Evolutionary conservation across 1,140 invertebrate species (phyloP).

Genomic region (Tenebrio molitor): DNA sequence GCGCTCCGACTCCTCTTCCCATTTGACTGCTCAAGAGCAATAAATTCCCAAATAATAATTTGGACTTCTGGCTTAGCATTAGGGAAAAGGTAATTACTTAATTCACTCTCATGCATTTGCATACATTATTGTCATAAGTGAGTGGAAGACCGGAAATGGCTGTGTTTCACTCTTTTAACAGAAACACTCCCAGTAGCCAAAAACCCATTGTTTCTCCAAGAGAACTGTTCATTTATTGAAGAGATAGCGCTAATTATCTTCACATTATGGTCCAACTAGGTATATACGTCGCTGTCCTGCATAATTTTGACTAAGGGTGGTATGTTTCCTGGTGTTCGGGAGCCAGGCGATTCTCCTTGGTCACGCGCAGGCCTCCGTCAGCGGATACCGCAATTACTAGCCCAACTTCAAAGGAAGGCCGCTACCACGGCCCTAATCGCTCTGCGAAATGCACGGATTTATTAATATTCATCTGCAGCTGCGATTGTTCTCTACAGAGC

Average conservation of each 20-base stretch:
- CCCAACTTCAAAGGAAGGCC: slow-evolving; percentile 49
- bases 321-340: slow-evolving; percentile 49
- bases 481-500: slow-evolving; percentile 41
- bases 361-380: slow-evolving; percentile 50
- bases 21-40: background rate
- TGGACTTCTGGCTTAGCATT: slow-evolving; percentile 3
- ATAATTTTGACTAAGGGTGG: slow-evolving; percentile 20
- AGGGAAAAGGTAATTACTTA: slow-evolving; percentile 39
- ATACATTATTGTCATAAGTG: slow-evolving; percentile 29
- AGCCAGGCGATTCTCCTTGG: slow-evolving; percentile 52
- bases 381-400: slow-evolving; percentile 52
- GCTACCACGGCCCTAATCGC: slow-evolving; percentile 50
- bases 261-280: no score
- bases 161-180: background rate
- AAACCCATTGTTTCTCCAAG: background rate
- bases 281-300: slow-evolving; percentile 8
- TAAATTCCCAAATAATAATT: slow-evolving; percentile 29
- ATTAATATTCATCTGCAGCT: slow-evolving; percentile 49
- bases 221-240: background rate
- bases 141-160: slow-evolving; percentile 24
- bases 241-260: slow-evolving; percentile 2
- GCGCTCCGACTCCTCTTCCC: background rate
- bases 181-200: background rate
- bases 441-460: slow-evolving; percentile 52
- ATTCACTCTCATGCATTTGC: slow-evolving; percentile 21